A percentile compares a stretch with the other conserved stretches of the same genome.
These are phyloP conservation scores for Myotis daubentonii DNA, from an alignment of 2,797 vertebrate species.

Conservation along the genomic window DNA sequence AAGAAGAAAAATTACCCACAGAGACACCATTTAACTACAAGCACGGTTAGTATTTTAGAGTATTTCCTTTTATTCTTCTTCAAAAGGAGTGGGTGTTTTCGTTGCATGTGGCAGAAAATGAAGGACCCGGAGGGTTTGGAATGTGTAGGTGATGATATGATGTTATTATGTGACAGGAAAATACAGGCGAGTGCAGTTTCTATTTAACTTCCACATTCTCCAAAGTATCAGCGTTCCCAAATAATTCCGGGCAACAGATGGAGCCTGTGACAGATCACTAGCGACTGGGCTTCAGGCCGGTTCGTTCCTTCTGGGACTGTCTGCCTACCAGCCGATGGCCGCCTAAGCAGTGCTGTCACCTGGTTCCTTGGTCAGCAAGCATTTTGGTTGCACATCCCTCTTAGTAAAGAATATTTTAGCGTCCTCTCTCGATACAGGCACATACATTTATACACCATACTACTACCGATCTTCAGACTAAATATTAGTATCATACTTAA, in stretches of 20 bases:
- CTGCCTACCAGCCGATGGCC: neutral
- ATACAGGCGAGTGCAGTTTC: neutral
- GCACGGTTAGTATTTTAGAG: neutral
- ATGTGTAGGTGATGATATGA: neutral
- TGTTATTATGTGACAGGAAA: neutral
- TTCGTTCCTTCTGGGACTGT: neutral
- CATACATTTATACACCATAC: neutral
- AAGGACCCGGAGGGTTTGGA: neutral
- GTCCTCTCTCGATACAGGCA: neutral
- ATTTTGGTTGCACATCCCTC: neutral
- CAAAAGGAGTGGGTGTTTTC: neutral
- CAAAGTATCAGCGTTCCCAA: neutral
- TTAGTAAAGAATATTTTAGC: neutral
- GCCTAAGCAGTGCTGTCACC: too few species aligned
- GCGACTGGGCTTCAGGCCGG: neutral
- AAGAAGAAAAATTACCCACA: neutral
- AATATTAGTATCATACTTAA: neutral
- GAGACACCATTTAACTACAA: neutral
- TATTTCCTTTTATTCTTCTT: neutral
- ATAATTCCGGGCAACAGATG: neutral
- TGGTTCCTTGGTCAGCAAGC: neutral
- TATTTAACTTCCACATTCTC: neutral
- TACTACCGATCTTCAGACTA: neutral
- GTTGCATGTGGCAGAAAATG: neutral
- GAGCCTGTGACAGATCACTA: neutral